phyloP scores from a whole-genome alignment of 1,140 invertebrate species.

The Colletes gigas region DNA sequence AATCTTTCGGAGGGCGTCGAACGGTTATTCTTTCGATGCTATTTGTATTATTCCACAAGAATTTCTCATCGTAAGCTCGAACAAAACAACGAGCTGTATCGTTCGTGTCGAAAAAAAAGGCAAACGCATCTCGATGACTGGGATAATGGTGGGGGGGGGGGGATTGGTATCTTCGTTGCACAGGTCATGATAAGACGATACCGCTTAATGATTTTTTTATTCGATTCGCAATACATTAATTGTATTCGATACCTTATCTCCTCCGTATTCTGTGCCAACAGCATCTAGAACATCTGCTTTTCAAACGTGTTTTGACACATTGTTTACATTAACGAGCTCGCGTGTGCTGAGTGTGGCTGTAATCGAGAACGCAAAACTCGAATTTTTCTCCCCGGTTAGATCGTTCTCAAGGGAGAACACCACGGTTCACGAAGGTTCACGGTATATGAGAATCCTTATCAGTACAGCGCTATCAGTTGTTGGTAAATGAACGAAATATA shows the following conservation, averaged over 20 bases:
- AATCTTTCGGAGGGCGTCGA: too few species aligned
- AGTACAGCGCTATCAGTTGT: slow-evolving; percentile 36
- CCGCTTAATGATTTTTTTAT: slow-evolving; percentile 51
- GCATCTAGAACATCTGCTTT: slow-evolving; percentile 39
- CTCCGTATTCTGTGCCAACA: neutral
- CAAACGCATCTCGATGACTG: too few species aligned
- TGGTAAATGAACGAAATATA: slow-evolving; percentile 28
- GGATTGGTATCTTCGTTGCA: slow-evolving; percentile 33
- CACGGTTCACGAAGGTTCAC: slow-evolving; percentile 44
- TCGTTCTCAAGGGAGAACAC: neutral
- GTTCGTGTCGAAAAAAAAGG: too few species aligned
- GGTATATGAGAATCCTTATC: slow-evolving; percentile 47
- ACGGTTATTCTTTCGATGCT: too few species aligned
- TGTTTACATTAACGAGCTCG: slow-evolving; percentile 14
- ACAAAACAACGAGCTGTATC: too few species aligned
- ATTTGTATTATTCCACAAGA: too few species aligned
- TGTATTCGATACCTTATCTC: slow-evolving; percentile 41
- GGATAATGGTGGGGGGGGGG: too few species aligned
- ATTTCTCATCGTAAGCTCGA: too few species aligned
- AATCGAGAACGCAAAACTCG: neutral
- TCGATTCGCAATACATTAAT: slow-evolving; percentile 13
- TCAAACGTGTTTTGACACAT: slow-evolving; percentile 23
- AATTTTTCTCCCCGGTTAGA: slow-evolving; percentile 6
- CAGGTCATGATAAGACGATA: slow-evolving; percentile 46
- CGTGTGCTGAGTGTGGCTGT: too few species aligned